These are phyloP conservation scores for Trachelus tabidus DNA, from an alignment of 2,888 invertebrate species.

Conservation along the genomic window DNA sequence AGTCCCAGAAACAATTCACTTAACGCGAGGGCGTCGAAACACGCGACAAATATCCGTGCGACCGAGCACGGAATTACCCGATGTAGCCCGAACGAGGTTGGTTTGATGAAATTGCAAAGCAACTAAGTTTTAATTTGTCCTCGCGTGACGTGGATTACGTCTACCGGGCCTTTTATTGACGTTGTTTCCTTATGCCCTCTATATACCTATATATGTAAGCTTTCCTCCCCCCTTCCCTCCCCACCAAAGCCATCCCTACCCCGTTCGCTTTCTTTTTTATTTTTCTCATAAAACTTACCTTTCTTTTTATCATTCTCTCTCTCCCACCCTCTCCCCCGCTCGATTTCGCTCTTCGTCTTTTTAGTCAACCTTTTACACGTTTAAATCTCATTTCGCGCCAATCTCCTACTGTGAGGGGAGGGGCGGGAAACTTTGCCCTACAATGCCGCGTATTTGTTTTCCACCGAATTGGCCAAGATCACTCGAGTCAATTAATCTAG, in stretches of 20 bases:
- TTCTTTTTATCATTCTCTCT: background rate
- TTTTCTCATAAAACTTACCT: background rate
- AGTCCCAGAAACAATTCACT: conserved; percentile 47
- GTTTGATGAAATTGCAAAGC: conserved; percentile 58
- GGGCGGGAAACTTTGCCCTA: background rate
- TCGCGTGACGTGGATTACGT: conserved; percentile 56
- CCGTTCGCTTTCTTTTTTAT: background rate
- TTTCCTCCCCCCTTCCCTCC: background rate
- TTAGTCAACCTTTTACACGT: background rate
- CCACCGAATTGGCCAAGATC: background rate
- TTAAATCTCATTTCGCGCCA: background rate
- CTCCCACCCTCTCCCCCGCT: background rate
- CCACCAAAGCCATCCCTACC: too few species aligned
- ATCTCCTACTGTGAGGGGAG: background rate
- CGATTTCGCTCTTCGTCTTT: background rate
- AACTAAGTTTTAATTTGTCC: conserved; percentile 57
- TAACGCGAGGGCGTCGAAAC: conserved; percentile 10
- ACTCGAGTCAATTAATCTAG: background rate
- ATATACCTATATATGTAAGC: background rate
- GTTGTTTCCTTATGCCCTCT: conserved; percentile 27
- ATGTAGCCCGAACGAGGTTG: conserved; percentile 23
- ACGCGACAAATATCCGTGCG: conserved; percentile 37
- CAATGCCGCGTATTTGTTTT: background rate
- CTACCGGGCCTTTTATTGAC: conserved; percentile 49
- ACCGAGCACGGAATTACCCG: background rate